Evolutionary conservation across 2,797 vertebrate genomes (phyloP), one percentile per base, ranked within the genome.

Genomic region (Cuculus canorus): DNA sequence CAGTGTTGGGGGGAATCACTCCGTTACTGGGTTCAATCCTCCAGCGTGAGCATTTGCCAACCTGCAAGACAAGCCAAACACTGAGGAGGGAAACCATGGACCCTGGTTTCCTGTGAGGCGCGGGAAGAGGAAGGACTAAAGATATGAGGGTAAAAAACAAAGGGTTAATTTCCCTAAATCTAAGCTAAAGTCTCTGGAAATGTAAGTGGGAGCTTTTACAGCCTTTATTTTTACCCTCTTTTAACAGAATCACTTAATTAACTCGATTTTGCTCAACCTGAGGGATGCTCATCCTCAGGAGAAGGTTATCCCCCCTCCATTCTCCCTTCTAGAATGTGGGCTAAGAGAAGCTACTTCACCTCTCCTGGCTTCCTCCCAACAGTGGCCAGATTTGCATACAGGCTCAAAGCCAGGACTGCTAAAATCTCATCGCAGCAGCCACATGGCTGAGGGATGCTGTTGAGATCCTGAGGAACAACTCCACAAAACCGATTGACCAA

Each of bases 301-400:
- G 61, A 50, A 41, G 41, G 17, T 30, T 33, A 48, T 54, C 85
- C 28, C 27, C 24, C 21, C 64, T 91, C 57, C 43, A n/a, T 37
- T 30, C 64, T 73, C 71, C 60, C 68, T 23, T 35, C 28, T 25
- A 37, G 75, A 87, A 9, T n/a, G n/a, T n/a, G 3, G 3, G 5
- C 59, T 82, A 60, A 82, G 68, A 48, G 56, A 88, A 76, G 32
- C 10, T 32, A 4, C 32, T 83, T 70, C 27, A 10, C 73, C 37
- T 70, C n/a, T 77, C 54, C 56, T 15, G 14, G 13, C 24, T 73
- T 37, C 53, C 24, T 0, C 0, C 16, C 52, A 63, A 8, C 0
- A 0, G n/a, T 27, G 45, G n/a, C 39, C 4, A 3, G n/a, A n/a
- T 81, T n/a, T 47, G 61, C 50, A 17, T 7, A 70, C 63, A 78